These are phyloP conservation scores for Lamellibrachia columna DNA, from an alignment of 2,888 invertebrate species.

Conservation along the genomic window DNA sequence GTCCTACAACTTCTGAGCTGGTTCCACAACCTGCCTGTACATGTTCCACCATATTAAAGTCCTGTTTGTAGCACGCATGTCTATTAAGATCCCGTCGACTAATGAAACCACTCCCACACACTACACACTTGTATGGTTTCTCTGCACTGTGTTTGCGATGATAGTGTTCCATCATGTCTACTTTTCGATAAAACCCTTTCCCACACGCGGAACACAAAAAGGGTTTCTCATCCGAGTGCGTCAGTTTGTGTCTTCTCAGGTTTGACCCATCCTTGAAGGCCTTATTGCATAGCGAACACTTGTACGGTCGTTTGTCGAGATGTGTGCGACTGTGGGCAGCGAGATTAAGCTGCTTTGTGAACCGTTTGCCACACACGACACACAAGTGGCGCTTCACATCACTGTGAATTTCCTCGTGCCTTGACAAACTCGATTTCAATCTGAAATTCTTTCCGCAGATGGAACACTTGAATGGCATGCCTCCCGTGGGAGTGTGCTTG, in stretches of 20 bases:
- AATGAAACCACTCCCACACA: background rate
- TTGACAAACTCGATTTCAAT: background rate
- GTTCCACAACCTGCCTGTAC: background rate
- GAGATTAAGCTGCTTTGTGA: background rate
- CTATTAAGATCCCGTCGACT: background rate
- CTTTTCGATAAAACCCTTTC: background rate
- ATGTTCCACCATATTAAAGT: too few species aligned
- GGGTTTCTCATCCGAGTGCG: background rate
- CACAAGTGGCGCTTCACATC: background rate
- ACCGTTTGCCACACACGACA: background rate
- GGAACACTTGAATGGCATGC: background rate
- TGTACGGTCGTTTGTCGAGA: background rate
- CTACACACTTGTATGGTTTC: background rate
- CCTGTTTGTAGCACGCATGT: background rate
- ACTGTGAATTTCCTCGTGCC: background rate
- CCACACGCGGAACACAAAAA: background rate
- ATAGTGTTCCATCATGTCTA: background rate
- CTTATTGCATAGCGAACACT: background rate
- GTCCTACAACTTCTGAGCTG: background rate
- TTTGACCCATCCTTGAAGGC: background rate
- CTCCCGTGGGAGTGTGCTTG: background rate
- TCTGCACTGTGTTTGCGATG: slow-evolving; percentile 11
- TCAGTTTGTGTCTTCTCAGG: background rate
- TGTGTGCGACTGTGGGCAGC: background rate
- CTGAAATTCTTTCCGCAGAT: background rate